phyloP scores from a whole-genome alignment of 23 tunicate species.

The Ciona savignyi region DNA sequence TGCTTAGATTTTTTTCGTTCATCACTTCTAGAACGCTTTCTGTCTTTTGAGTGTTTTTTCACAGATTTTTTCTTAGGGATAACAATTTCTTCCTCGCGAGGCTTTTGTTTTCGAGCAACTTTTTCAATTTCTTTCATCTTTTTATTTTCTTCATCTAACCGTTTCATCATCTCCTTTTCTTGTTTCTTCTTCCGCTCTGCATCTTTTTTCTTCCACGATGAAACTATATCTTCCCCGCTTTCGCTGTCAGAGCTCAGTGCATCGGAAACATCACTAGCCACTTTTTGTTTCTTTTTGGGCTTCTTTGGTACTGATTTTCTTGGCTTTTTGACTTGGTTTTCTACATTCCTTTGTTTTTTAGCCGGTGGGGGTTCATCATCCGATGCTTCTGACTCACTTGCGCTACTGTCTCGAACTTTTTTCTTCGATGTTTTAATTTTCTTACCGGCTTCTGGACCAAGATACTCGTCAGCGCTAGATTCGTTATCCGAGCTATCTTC shows the following conservation, averaged over 20 bases:
- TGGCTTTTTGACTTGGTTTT: slow-evolving; percentile 4
- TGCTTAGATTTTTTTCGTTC: neutral
- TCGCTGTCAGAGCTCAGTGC: slow-evolving; percentile 25
- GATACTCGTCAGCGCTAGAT: slow-evolving; percentile 55
- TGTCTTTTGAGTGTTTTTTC: slow-evolving; percentile 22
- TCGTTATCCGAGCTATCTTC: slow-evolving; percentile 34
- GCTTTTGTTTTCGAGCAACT: slow-evolving; percentile 27
- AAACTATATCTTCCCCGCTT: slow-evolving; percentile 55
- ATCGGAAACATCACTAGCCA: neutral
- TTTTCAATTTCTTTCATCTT: slow-evolving; percentile 89
- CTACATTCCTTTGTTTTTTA: neutral
- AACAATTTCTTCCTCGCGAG: slow-evolving; percentile 10
- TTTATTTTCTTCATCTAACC: slow-evolving; percentile 58
- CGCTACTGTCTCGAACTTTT: neutral
- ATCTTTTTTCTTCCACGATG: slow-evolving; percentile 85
- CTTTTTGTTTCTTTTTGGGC: slow-evolving; percentile 11
- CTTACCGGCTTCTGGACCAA: neutral
- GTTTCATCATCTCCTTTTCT: slow-evolving; percentile 19
- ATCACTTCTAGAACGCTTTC: slow-evolving; percentile 9
- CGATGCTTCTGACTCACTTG: neutral
- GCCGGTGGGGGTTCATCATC: neutral
- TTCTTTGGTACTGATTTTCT: neutral
- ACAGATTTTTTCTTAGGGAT: slow-evolving; percentile 24
- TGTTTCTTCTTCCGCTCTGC: slow-evolving; percentile 63
- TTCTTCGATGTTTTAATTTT: neutral